These are phyloP conservation scores for Phalacrocorax carbo DNA, from an alignment of 2,113 vertebrate genomes.

Conservation along the genomic window DNA sequence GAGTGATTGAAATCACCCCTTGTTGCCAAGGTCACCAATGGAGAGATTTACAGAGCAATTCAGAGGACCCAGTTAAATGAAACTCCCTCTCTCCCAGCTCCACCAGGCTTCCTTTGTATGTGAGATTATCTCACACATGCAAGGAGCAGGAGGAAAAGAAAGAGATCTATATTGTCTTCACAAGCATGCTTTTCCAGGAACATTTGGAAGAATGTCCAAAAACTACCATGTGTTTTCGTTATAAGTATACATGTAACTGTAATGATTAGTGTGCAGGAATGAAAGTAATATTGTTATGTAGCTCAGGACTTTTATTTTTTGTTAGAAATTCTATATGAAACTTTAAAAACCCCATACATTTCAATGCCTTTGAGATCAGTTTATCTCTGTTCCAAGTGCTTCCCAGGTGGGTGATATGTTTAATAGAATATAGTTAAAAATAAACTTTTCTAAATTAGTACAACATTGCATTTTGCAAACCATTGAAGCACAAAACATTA, in stretches of 20 bases:
- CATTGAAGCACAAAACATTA: neutral
- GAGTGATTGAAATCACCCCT: neutral
- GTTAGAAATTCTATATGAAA: neutral
- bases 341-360: neutral
- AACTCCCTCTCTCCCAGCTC: neutral
- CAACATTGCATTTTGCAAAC: neutral
- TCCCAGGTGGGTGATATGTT: neutral
- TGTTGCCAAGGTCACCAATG: neutral
- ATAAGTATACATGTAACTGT: neutral
- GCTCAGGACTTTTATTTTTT: neutral
- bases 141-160: neutral
- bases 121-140: neutral
- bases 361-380: neutral
- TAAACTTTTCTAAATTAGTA: neutral
- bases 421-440: neutral
- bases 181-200: neutral
- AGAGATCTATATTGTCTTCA: neutral
- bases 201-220: neutral
- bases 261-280: neutral
- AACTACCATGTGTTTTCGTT: neutral
- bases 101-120: neutral
- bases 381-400: neutral
- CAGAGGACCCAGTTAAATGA: neutral
- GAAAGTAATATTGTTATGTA: neutral
- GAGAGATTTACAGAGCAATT: neutral